These are phyloP conservation scores for Corythucha ciliata DNA, from an alignment of 2,888 invertebrate genomes.

Conservation along the genomic window DNA sequence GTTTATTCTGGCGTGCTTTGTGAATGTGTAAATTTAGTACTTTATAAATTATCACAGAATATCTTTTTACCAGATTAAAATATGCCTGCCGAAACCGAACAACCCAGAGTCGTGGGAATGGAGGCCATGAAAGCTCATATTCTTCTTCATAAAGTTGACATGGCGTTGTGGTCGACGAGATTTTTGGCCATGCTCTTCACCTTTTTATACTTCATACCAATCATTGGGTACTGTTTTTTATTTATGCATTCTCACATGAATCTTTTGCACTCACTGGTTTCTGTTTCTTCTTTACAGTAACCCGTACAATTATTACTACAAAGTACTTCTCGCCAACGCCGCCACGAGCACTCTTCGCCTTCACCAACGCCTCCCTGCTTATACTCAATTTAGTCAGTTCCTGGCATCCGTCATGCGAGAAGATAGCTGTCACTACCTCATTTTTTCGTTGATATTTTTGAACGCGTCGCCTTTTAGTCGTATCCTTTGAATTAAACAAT, in stretches of 20 bases:
- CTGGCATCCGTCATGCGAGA: conserved; percentile 70
- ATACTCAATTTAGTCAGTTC: conserved; percentile 75
- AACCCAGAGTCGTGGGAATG: background rate
- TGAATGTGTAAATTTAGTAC: too few species aligned
- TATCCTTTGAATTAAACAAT: conserved; percentile 55
- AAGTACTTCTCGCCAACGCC: conserved; percentile 84
- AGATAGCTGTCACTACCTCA: conserved; percentile 92
- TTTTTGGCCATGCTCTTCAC: conserved; percentile 75
- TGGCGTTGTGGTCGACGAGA: conserved; percentile 78
- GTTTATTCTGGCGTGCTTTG: too few species aligned
- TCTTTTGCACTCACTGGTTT: too few species aligned
- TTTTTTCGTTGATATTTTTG: conserved; percentile 90
- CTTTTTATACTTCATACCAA: conserved; percentile 72
- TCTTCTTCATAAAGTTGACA: conserved; percentile 73
- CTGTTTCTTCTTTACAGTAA: conserved; percentile 47
- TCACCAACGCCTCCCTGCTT: conserved; percentile 84
- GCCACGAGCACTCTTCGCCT: conserved; percentile 90
- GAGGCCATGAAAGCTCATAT: conserved; percentile 57
- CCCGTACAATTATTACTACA: conserved; percentile 74
- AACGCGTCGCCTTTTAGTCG: conserved; percentile 79
- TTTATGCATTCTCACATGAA: background rate
- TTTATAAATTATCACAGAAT: background rate
- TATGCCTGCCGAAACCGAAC: conserved; percentile 12
- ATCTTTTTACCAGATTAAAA: background rate
- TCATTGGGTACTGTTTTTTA: conserved; percentile 60